A percentile compares a stretch with the other conserved stretches of the same genome.
These are phyloP conservation scores for Clivina fossor DNA, from an alignment of 2,888 invertebrate species.

Conservation along the genomic window DNA sequence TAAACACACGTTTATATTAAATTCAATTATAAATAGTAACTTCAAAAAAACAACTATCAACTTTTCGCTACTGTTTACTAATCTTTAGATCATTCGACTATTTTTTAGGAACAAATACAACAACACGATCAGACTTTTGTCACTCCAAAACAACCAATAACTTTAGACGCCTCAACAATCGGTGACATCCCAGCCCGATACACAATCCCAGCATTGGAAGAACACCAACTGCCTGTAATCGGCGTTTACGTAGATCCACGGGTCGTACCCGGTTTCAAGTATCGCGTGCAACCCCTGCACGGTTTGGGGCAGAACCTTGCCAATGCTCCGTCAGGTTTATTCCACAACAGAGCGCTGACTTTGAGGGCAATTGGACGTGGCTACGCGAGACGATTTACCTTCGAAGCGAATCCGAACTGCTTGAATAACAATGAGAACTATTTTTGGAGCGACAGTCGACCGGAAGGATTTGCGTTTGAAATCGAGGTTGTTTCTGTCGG, in stretches of 20 bases:
- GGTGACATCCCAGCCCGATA: conserved; percentile 70
- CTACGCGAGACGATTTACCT: conserved; percentile 72
- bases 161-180: conserved; percentile 61
- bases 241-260: conserved; percentile 74
- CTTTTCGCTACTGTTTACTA: conserved; percentile 13
- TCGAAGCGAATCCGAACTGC: conserved; percentile 63
- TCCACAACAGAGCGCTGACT: conserved; percentile 66
- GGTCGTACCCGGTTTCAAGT: conserved; percentile 73
- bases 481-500: conserved; percentile 67
- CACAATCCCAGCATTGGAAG: conserved; percentile 60
- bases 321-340: conserved; percentile 55
- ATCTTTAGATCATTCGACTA: conserved; percentile 1
- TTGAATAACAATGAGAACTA: conserved; percentile 70
- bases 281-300: conserved; percentile 69
- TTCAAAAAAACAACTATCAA: conserved; percentile 8
- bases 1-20: no score
- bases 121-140: no score
- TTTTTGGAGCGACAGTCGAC: conserved; percentile 77
- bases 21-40: no score
- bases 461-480: conserved; percentile 73
- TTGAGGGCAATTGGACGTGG: conserved; percentile 72
- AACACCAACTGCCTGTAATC: conserved; percentile 68
- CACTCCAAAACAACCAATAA: conserved; percentile 36
- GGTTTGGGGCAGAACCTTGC: conserved; percentile 48
- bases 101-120: conserved; percentile 18